phyloP scores from a whole-genome alignment of 23 tunicate genomes.

The Styela clava region DNA sequence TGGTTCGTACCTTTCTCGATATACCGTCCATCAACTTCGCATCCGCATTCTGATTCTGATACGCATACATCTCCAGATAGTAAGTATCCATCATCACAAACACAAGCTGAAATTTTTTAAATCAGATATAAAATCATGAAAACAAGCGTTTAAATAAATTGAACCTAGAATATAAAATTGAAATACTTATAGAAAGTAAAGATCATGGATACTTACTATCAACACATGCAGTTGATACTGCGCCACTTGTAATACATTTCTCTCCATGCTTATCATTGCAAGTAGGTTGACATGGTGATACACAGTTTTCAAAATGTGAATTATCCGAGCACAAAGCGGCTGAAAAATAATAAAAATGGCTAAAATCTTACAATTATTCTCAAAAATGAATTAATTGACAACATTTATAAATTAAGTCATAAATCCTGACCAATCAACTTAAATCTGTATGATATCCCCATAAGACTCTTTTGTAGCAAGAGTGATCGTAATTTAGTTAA shows the following conservation, averaged over 20 bases:
- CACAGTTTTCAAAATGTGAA: constrained; percentile 27
- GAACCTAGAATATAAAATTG: background rate
- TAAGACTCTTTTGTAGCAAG: too few species aligned
- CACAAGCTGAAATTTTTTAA: constrained; percentile 47
- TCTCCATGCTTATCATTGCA: constrained; percentile 49
- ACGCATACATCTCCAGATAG: constrained; percentile 40
- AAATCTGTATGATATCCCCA: too few species aligned
- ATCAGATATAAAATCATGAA: too few species aligned
- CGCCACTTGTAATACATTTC: constrained; percentile 16
- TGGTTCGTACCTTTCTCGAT: constrained; percentile 38
- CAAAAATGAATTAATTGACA: background rate
- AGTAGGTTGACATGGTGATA: constrained; percentile 71
- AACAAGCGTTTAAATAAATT: too few species aligned
- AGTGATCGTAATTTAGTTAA: too few species aligned
- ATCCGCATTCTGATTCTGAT: constrained; percentile 57
- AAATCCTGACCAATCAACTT: too few species aligned
- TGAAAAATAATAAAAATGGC: constrained; percentile 5
- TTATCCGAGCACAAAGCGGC: constrained; percentile 33
- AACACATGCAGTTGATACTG: constrained; percentile 39
- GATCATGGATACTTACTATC: constrained; percentile 49
- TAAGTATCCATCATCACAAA: constrained; percentile 65
- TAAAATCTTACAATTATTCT: background rate
- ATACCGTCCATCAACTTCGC: constrained; percentile 52
- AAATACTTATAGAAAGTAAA: too few species aligned
- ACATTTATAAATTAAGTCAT: too few species aligned